Conservation (phyloP, 1,140 invertebrate genomes). For the Tribolium castaneum region DNA sequence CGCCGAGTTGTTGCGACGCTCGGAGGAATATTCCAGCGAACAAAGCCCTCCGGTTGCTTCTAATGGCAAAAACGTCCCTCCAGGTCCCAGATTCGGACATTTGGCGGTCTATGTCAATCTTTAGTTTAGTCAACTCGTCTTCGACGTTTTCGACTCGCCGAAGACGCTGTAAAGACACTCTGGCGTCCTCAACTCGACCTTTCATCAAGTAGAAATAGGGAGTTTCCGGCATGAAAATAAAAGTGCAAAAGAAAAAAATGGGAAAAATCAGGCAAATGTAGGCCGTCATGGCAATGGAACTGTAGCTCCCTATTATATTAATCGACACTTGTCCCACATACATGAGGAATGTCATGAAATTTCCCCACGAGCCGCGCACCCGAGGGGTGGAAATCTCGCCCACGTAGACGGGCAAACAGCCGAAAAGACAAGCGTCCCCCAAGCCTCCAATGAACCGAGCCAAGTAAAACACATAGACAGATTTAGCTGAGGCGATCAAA, state of each 20-base stretch:
- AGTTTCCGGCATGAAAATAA: slow-evolving; percentile 61
- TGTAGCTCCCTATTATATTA: slow-evolving; percentile 44
- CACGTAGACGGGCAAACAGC: slow-evolving; percentile 48
- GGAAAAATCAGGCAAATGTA: slow-evolving; percentile 65
- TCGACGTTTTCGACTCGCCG: slow-evolving; percentile 53
- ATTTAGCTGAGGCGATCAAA: slow-evolving; percentile 14
- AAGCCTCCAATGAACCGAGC: slow-evolving; percentile 44
- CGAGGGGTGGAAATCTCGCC: slow-evolving; percentile 49
- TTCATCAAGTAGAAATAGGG: slow-evolving; percentile 58
- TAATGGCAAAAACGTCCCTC: slow-evolving; percentile 54
- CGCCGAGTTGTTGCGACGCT: slow-evolving; percentile 64
- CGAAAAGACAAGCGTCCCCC: slow-evolving; percentile 48
- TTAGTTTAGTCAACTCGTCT: slow-evolving; percentile 52
- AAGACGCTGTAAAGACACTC: slow-evolving; percentile 65
- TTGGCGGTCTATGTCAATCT: slow-evolving; percentile 52
- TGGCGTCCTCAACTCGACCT: slow-evolving; percentile 52
- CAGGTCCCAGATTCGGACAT: slow-evolving; percentile 56
- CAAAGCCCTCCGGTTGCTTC: slow-evolving; percentile 56
- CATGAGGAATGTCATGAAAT: slow-evolving; percentile 65
- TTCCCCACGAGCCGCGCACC: slow-evolving; percentile 50
- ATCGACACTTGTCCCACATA: slow-evolving; percentile 61
- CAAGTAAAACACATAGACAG: slow-evolving; percentile 60
- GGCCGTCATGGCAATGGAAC: slow-evolving; percentile 34
- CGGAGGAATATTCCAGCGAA: slow-evolving; percentile 52
- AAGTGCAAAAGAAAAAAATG: slow-evolving; percentile 60